Evolutionary conservation across 2,888 invertebrate species (phyloP), one percentile per base, ranked within the genome.

Genomic region (Synergus umbraculus): DNA sequence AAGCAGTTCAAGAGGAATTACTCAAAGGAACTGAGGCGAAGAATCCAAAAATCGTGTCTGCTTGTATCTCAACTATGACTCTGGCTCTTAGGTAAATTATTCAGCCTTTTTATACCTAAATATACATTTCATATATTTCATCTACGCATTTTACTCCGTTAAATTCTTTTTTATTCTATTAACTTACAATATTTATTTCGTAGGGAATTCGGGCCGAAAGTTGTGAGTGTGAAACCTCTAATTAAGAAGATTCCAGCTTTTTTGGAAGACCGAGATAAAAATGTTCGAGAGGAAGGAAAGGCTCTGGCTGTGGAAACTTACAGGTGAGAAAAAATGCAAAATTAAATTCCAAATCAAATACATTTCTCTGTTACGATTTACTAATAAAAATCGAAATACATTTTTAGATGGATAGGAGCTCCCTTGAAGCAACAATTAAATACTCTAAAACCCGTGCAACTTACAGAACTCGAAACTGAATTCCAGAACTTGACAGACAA

Each of bases 21-120:
- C 93, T 98, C 29, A 98, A 98, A 93, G 99, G 99, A 54, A 96
- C 98, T 93, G 97, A 97, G 66, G 97, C 97, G 87, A 99, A 99
- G 92, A 98, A 98, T 92, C 99, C 99, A 0, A 99, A 98, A 93
- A 97, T 98, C 81, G 97, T 98, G 0, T 93, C 97, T 0, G 98
- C 97, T 0, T 98, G 97, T 91, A 94, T 97, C 2, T 93, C 95
- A 8, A 95, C 96, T 0, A 92, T 97, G 9, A 96, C 96, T 41
- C 94, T 95, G 65, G 96, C 97, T 0, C 92, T 99, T 43, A 96
- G 92, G 93, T 94, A 90, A 83, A 77, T 76, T 67, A 18, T 43
- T 66, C 67, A 65, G 13, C 2, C 76, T 29, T 65, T 0, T 18
- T 3, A 76, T 60, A 60, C 66, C 77, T 80, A 69, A 46, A 46